Conservation (phyloP, 2,888 invertebrate genomes). For the Acronicta alni region DNA sequence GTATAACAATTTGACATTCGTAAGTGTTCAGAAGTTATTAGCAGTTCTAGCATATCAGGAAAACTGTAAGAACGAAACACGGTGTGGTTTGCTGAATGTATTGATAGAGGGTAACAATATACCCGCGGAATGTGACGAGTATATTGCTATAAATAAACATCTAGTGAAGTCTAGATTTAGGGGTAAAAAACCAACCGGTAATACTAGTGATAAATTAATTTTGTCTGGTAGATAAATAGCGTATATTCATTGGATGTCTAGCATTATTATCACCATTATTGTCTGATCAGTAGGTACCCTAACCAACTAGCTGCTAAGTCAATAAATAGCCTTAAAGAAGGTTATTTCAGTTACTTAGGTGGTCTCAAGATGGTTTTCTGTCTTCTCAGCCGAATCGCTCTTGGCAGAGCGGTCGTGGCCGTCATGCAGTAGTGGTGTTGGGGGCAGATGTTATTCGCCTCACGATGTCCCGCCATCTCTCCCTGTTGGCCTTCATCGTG, state of each 20-base stretch:
- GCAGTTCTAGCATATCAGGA: conserved; percentile 66
- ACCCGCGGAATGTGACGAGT: conserved; percentile 62
- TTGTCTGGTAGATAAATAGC: background rate
- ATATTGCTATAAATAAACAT: conserved; percentile 54
- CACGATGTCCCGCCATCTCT: too few species aligned
- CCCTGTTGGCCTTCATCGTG: too few species aligned
- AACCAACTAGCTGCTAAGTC: too few species aligned
- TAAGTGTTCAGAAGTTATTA: conserved; percentile 62
- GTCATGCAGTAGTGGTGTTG: too few species aligned
- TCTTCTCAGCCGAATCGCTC: too few species aligned
- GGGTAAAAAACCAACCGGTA: background rate
- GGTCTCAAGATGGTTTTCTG: too few species aligned
- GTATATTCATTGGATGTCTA: background rate
- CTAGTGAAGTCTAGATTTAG: conserved; percentile 29
- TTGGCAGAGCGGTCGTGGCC: too few species aligned
- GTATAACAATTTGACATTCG: conserved; percentile 69
- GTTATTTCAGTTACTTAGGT: too few species aligned
- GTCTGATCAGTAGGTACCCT: too few species aligned
- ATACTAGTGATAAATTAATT: background rate
- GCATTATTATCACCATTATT: background rate
- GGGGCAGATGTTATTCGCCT: too few species aligned
- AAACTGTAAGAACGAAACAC: conserved; percentile 36
- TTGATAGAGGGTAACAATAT: conserved; percentile 72
- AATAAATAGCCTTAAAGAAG: too few species aligned
- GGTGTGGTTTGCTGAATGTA: conserved; percentile 66